Base-by-base conservation (phyloP, 2,113 vertebrate species). In the Catharus bicknelli region DNA sequence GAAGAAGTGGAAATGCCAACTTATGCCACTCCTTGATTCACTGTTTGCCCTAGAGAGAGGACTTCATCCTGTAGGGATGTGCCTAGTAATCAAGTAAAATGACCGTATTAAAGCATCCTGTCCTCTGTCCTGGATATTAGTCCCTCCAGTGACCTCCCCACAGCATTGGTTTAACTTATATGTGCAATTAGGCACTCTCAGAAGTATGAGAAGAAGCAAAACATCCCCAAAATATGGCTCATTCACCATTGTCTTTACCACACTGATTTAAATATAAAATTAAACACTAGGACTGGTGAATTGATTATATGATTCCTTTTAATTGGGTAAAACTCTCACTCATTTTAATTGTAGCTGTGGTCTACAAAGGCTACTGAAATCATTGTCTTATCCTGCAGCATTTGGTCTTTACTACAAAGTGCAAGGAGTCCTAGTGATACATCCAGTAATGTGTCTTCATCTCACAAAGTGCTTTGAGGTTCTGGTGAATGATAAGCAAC, bases 391-490 rank as follows among this genome's bases (percentile, higher is more conserved):
- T 53, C 67, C 27, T 47, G 42, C 13, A 72, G 14, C 21, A 27
- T 26, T 93, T 81, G 53, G 10, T 53, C 43, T 67, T 77, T 27
- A 19, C 22, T 69, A 26, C 10, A 40, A 82, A 69, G 38, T 18
- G 7, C 0, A 20, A 79, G 30, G 32, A 93, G 45, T 50, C 29
- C 47, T 58, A 54, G 13, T 18, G 25, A 27, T 70, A 27, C 16
- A 30, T 76, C 84, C 69, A 58, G 13, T 53, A 62, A 58, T 16
- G 20, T 67, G 59, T 38, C 75, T 85, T 83, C 75, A 91, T 91
- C 82, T 86, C 51, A 88, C 55, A 86, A 79, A 94, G 55, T 88
- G 76, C 57, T 90, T 88, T 90, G 93, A 94, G 22, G 47, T 90
- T 9, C 63, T 63, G 40, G 42, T 83, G 59, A 91, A 77, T 77